Conservation (phyloP, 2,888 invertebrate species). For the Eupsilia transversa region DNA sequence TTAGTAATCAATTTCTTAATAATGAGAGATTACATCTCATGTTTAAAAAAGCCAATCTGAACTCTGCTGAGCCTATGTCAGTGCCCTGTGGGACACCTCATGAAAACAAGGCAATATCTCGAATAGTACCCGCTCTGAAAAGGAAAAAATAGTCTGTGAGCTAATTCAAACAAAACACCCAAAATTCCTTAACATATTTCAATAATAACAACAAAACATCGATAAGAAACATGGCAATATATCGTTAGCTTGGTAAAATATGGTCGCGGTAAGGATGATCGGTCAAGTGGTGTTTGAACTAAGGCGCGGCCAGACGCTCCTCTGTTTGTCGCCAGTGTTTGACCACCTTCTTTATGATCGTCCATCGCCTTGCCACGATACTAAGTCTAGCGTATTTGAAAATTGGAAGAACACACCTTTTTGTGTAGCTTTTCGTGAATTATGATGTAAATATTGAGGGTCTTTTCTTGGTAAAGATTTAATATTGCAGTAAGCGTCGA, state of each 20-base stretch:
- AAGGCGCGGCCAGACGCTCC: slow-evolving; percentile 84
- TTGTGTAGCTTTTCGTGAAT: slow-evolving; percentile 47
- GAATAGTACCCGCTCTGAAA: neutral
- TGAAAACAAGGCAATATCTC: neutral
- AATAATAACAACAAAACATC: slow-evolving; percentile 49
- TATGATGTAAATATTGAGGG: slow-evolving; percentile 47
- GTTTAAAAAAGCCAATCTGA: neutral
- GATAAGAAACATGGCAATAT: slow-evolving; percentile 55
- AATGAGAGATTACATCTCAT: neutral
- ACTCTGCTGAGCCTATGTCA: neutral
- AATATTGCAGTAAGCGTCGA: slow-evolving; percentile 11
- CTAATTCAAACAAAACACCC: neutral
- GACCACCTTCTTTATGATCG: slow-evolving; percentile 85
- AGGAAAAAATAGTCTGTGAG: neutral
- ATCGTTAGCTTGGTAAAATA: slow-evolving; percentile 69
- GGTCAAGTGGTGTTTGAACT: slow-evolving; percentile 86
- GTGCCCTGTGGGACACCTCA: slow-evolving; percentile 2
- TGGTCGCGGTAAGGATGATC: slow-evolving; percentile 79
- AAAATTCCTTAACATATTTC: slow-evolving; percentile 10
- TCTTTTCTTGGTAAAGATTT: slow-evolving; percentile 29
- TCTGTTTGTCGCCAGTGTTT: slow-evolving; percentile 85
- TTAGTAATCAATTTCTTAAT: neutral
- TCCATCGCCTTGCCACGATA: slow-evolving; percentile 68
- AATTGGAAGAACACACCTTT: slow-evolving; percentile 60
- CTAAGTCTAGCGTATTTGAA: slow-evolving; percentile 61